Percentiles rank a stretch among this genome's conserved stretches.
Evolutionary conservation across 2,113 vertebrate genomes (phyloP).

Genomic region (Peucedramus taeniatus): DNA sequence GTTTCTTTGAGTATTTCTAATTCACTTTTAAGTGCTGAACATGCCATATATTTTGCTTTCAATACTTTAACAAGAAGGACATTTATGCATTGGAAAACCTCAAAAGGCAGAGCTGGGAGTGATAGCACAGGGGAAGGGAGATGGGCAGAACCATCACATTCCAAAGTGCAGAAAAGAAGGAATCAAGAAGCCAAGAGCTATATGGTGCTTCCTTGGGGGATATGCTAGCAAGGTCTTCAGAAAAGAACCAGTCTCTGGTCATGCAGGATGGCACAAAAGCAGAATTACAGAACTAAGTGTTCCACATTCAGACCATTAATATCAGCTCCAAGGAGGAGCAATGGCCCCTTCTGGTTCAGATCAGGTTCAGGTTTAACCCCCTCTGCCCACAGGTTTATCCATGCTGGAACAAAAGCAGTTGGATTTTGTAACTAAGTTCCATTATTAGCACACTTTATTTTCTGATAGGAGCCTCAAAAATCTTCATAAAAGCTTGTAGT

Average conservation of each 20-base stretch:
- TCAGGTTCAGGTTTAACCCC: not conserved
- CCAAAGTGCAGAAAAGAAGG: not conserved
- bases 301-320: not conserved
- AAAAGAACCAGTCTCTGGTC: not conserved
- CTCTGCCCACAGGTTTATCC: not conserved
- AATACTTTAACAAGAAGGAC: not conserved
- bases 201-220: not conserved
- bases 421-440: not conserved
- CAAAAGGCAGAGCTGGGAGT: not conserved
- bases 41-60: not conserved
- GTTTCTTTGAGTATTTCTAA: not conserved
- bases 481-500: not conserved
- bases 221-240: not conserved
- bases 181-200: not conserved
- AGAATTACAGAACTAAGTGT: not conserved
- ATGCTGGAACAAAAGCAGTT: not conserved
- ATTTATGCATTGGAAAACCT: not conserved
- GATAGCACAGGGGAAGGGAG: not conserved
- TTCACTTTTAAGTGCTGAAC: not conserved
- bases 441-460: not conserved
- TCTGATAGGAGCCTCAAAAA: not conserved
- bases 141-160: not conserved
- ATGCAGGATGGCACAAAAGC: not conserved
- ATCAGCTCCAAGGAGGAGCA: not conserved
- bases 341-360: not conserved